Evolutionary conservation across 2,113 vertebrate genomes (phyloP).

Genomic region (Antennarius striatus): DNA sequence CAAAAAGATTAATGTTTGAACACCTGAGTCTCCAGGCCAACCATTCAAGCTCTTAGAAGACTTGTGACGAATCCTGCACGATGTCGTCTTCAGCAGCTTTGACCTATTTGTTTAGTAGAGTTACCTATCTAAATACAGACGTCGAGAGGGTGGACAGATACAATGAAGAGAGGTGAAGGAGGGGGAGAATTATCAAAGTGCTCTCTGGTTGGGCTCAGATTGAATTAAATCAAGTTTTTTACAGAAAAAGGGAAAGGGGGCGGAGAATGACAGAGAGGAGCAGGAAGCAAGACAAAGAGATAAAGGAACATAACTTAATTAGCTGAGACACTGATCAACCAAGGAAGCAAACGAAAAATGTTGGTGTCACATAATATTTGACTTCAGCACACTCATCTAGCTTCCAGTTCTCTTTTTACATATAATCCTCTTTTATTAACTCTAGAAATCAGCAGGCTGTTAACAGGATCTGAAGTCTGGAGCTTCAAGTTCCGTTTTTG

Average conservation of each 20-base stretch:
- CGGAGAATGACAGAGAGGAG: constrained; percentile 15
- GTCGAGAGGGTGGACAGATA: constrained; percentile 14
- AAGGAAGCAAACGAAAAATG: constrained; percentile 20
- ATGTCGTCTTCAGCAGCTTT: constrained; percentile 54
- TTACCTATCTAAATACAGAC: constrained; percentile 65
- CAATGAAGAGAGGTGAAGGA: not conserved
- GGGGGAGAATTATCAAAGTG: constrained; percentile 32
- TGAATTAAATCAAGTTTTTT: constrained; percentile 38
- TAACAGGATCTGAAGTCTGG: constrained; percentile 18
- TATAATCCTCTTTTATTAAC: constrained; percentile 1
- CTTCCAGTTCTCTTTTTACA: constrained; percentile 6
- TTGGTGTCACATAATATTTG: constrained; percentile 16
- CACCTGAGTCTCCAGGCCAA: not conserved
- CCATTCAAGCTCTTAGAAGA: constrained; percentile 21
- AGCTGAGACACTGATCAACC: constrained; percentile 36
- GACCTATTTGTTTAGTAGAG: constrained; percentile 69
- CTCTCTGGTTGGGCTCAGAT: constrained; percentile 22
- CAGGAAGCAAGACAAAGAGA: constrained; percentile 23
- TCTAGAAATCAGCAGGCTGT: constrained; percentile 25
- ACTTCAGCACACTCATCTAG: constrained; percentile 23
- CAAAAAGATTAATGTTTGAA: constrained; percentile 32
- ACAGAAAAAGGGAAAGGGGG: not conserved
- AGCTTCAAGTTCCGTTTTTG: constrained; percentile 44
- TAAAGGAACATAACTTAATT: constrained; percentile 42
- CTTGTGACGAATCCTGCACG: constrained; percentile 32